Evolutionary conservation across 2,888 invertebrate species (phyloP).

Genomic region (Pocota personata): DNA sequence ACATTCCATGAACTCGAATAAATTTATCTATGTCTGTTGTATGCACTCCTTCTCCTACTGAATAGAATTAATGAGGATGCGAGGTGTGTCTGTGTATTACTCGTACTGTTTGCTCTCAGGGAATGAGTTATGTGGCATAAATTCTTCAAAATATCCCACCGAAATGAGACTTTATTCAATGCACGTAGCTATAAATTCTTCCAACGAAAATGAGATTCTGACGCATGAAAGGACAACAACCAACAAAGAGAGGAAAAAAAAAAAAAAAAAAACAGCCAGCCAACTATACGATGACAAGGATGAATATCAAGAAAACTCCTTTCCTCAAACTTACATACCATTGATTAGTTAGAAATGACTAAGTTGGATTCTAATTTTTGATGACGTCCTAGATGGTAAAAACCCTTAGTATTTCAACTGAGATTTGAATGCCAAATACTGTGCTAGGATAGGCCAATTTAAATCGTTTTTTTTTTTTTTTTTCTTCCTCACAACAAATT

Average conservation of each 20-base stretch:
- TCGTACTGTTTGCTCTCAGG: constrained; percentile 8
- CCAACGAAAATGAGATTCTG: constrained; percentile 56
- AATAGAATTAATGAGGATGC: constrained; percentile 30
- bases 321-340: neutral
- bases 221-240: constrained; percentile 12
- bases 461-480: neutral
- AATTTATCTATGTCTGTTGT: constrained; percentile 27
- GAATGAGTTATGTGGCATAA: constrained; percentile 51
- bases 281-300: constrained; percentile 12
- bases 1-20: constrained; percentile 26
- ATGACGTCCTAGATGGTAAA: constrained; percentile 18
- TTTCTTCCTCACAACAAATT: neutral
- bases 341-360: neutral
- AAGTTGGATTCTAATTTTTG: constrained; percentile 28
- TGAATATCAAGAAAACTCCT: constrained; percentile 1
- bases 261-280: neutral
- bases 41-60: no score
- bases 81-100: constrained; percentile 8
- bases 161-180: constrained; percentile 33
- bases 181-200: constrained; percentile 60
- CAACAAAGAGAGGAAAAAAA: neutral
- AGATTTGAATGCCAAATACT: neutral
- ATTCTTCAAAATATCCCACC: constrained; percentile 40
- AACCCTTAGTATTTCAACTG: constrained; percentile 9
- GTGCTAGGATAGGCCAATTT: neutral